Conservation (phyloP, 2,888 invertebrate species). For the Seira sanloemensis region DNA sequence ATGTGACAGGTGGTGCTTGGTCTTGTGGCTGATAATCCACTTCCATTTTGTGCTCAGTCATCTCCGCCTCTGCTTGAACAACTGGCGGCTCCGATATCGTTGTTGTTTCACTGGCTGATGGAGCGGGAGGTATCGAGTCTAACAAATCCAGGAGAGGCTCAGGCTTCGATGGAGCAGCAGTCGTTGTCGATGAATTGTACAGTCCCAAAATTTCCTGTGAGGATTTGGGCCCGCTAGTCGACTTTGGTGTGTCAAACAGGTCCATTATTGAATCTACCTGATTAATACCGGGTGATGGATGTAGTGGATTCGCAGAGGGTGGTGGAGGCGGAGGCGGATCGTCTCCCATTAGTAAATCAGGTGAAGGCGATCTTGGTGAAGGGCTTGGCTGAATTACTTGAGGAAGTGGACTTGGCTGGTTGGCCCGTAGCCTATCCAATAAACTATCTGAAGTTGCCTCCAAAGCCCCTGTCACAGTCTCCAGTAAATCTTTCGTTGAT, state of each 20-base stretch:
- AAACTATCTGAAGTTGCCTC: conserved; percentile 91
- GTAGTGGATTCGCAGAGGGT: conserved; percentile 72
- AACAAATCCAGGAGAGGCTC: conserved; percentile 46
- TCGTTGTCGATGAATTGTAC: conserved; percentile 81
- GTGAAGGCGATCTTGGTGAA: conserved; percentile 78
- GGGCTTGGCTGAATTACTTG: conserved; percentile 84
- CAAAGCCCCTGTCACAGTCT: conserved; percentile 91
- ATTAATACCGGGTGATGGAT: conserved; percentile 63
- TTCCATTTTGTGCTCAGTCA: not conserved
- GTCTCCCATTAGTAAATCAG: conserved; percentile 67
- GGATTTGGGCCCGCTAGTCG: conserved; percentile 61
- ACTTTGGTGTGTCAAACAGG: conserved; percentile 70
- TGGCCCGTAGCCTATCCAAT: conserved; percentile 88
- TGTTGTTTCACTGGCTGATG: conserved; percentile 32
- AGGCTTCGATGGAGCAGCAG: conserved; percentile 74
- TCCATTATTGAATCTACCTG: conserved; percentile 71
- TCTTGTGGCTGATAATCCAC: not conserved
- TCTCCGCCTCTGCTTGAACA: not conserved
- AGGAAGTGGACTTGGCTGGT: conserved; percentile 88
- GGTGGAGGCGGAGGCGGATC: conserved; percentile 71
- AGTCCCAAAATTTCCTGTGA: conserved; percentile 76
- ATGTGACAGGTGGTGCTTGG: not conserved
- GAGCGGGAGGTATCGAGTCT: conserved; percentile 57
- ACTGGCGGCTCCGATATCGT: conserved; percentile 1
- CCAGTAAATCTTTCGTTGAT: conserved; percentile 89